A percentile compares a stretch with the other conserved stretches of the same genome.
These are phyloP conservation scores for Argyrosomus japonicus DNA, from an alignment of 2,113 vertebrate genomes.

Conservation along the genomic window DNA sequence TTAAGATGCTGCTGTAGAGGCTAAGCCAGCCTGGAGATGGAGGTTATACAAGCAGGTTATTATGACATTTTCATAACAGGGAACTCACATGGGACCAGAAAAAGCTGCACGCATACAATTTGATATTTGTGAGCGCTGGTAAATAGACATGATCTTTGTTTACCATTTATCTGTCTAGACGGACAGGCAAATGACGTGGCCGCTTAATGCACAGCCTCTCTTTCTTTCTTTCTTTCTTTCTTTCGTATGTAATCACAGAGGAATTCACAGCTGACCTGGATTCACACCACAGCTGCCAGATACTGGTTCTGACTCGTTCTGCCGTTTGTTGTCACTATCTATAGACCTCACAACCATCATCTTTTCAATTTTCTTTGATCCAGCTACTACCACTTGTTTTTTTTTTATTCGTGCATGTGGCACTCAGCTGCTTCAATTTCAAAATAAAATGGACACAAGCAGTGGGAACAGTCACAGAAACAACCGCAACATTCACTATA, in stretches of 20 bases:
- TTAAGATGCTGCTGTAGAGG: slow-evolving; percentile 43
- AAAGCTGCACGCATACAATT: slow-evolving; percentile 19
- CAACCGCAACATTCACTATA: neutral
- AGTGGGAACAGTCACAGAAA: neutral
- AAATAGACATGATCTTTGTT: slow-evolving; percentile 1
- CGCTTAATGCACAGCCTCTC: neutral
- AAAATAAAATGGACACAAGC: neutral
- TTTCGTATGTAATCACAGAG: neutral
- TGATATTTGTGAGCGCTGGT: slow-evolving; percentile 41
- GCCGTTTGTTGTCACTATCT: slow-evolving; percentile 39
- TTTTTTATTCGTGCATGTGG: neutral
- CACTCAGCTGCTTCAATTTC: neutral
- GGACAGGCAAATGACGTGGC: slow-evolving; percentile 1
- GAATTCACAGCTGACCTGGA: slow-evolving; percentile 33
- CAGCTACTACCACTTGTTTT: neutral
- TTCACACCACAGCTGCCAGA: slow-evolving; percentile 10
- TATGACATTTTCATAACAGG: slow-evolving; percentile 45
- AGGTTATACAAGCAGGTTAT: slow-evolving; percentile 35
- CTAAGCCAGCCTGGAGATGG: neutral
- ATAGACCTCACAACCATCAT: slow-evolving; percentile 20
- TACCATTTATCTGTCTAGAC: neutral
- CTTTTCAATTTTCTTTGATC: neutral
- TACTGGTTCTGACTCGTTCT: neutral
- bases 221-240: neutral
- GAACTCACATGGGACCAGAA: slow-evolving; percentile 1